phyloP scores from a whole-genome alignment of 2,888 invertebrate species.

The Aspidiotus rigidus region DNA sequence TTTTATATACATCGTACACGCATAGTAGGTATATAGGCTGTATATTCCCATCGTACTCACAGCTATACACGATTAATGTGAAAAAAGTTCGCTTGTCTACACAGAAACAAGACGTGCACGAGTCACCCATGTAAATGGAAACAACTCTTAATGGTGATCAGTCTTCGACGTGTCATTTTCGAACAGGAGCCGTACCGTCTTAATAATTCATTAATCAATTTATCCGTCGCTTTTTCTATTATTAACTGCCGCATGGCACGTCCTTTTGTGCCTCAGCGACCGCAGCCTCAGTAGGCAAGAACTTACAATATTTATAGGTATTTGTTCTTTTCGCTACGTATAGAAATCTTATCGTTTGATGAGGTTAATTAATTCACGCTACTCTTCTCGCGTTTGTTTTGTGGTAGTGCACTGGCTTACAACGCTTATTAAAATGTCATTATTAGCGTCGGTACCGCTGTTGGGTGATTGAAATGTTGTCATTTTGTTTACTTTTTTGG shows the following conservation, averaged over 20 bases:
- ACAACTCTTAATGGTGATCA: slow-evolving; percentile 21
- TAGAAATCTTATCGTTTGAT: no score
- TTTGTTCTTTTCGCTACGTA: background rate
- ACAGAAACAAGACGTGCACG: background rate
- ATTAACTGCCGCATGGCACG: slow-evolving; percentile 4
- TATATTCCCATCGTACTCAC: background rate
- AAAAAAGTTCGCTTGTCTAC: background rate
- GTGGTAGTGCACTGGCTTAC: no score
- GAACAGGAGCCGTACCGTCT: slow-evolving; percentile 24
- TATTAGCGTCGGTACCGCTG: no score
- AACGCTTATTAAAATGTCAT: no score
- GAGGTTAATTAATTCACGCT: no score
- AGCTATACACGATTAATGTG: background rate
- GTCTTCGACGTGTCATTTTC: slow-evolving; percentile 22
- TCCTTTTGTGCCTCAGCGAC: background rate
- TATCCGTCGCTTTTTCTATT: slow-evolving; percentile 4
- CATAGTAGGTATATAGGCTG: background rate
- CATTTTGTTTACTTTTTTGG: no score
- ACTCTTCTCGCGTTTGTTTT: no score
- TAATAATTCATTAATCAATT: slow-evolving; percentile 27
- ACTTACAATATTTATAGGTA: slow-evolving; percentile 2
- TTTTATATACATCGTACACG: no score
- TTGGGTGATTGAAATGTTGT: no score
- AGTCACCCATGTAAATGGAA: background rate
- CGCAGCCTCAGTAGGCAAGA: background rate